Conservation (phyloP, 2,113 vertebrate genomes). For the Protobothrops flavoviridis region DNA sequence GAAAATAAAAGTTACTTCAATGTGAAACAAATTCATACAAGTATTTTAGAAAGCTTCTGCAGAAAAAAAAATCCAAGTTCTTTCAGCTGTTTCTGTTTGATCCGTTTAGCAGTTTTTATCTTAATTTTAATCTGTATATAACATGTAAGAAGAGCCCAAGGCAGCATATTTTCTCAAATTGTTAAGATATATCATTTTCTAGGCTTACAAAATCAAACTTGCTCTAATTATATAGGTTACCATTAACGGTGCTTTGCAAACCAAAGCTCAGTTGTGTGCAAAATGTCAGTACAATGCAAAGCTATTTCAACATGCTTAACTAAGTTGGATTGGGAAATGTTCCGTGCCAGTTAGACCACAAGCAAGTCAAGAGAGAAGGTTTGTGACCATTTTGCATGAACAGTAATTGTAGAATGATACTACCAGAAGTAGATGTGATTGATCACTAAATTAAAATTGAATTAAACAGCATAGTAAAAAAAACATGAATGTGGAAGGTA, state of each 20-base stretch:
- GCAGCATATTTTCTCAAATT: not conserved
- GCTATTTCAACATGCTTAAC: not conserved
- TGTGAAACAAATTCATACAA: conserved; percentile 50
- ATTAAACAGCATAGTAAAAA: not conserved
- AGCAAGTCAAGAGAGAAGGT: not conserved
- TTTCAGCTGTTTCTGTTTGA: conserved; percentile 31
- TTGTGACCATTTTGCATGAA: not conserved
- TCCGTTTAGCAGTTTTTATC: conserved; percentile 3
- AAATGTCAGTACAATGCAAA: not conserved
- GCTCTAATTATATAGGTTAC: conserved; percentile 26
- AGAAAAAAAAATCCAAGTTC: conserved; percentile 11
- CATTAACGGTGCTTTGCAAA: not conserved
- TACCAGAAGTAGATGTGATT: not conserved
- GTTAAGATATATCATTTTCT: not conserved
- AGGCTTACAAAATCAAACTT: not conserved
- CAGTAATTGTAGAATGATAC: not conserved
- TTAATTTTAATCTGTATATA: conserved; percentile 37
- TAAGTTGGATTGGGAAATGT: not conserved
- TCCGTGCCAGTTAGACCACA: not conserved
- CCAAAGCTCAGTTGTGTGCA: not conserved
- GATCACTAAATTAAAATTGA: not conserved
- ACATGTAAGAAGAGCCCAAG: not conserved
- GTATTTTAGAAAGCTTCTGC: conserved; percentile 26
- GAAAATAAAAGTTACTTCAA: conserved; percentile 52
- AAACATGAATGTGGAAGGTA: not conserved